Conservation (phyloP, 2,888 invertebrate genomes). For the Cryptops parisi region DNA sequence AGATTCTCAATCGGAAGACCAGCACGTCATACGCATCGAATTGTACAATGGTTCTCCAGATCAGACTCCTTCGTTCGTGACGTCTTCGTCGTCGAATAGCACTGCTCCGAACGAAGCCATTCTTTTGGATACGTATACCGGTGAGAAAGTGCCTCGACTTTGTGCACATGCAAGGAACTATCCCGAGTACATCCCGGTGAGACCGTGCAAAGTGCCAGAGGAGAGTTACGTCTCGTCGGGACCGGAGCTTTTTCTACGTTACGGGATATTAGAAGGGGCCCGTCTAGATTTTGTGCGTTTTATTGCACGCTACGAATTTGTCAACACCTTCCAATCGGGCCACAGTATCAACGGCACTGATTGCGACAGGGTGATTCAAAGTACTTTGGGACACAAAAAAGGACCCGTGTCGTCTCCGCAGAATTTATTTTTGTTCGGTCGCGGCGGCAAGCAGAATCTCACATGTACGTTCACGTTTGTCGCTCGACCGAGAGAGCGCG, state of each 20-base stretch:
- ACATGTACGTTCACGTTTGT: slow-evolving; percentile 62
- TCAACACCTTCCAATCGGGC: slow-evolving; percentile 38
- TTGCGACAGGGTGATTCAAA: slow-evolving; percentile 22
- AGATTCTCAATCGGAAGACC: slow-evolving; percentile 7
- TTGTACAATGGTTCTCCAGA: slow-evolving; percentile 3
- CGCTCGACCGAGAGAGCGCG: slow-evolving; percentile 49
- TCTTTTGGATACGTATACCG: slow-evolving; percentile 7
- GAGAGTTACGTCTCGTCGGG: slow-evolving; percentile 66
- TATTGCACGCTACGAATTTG: slow-evolving; percentile 65
- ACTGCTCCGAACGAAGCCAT: neutral
- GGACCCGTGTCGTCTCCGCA: slow-evolving; percentile 60
- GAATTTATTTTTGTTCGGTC: slow-evolving; percentile 66
- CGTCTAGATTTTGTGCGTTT: slow-evolving; percentile 63
- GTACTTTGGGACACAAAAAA: slow-evolving; percentile 20
- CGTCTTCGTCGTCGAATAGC: neutral
- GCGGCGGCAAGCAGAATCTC: slow-evolving; percentile 61
- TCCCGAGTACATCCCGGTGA: slow-evolving; percentile 20
- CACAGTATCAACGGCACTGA: slow-evolving; percentile 15
- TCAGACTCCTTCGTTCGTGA: neutral
- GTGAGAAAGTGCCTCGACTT: slow-evolving; percentile 16
- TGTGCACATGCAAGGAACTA: slow-evolving; percentile 23
- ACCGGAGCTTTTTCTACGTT: slow-evolving; percentile 57
- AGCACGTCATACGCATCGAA: slow-evolving; percentile 9
- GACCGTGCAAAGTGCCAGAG: slow-evolving; percentile 27
- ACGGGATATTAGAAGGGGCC: slow-evolving; percentile 56